Base-by-base conservation (phyloP, 2,797 vertebrate species). In the Amniataba percoides region DNA sequence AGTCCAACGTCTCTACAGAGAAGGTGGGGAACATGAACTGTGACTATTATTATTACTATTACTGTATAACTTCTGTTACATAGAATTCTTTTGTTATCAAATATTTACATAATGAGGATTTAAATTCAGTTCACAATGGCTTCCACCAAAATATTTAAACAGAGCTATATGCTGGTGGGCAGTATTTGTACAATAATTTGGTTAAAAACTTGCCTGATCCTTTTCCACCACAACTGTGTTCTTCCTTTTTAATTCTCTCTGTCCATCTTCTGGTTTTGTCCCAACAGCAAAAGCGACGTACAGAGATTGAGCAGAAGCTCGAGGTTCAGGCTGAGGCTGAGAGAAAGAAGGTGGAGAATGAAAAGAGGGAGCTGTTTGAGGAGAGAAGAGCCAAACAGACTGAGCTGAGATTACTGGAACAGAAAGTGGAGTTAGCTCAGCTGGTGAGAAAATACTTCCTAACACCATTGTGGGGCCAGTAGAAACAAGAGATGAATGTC, bases 381-480 rank as follows among this genome's bases (percentile, higher is more conserved):
- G 98, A 99, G 87, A 96, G 98, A 72, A 96, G 97, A 89, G 95
- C 97, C 89, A 99, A 99, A 92, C 98, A 99, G 93, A 98, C 98
- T 23, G 97, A 99, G 92, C 94, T 99, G 91, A 96, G 97, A 80
- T 96, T 99, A 63, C 93, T 99, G 83, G 98, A 99, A 73, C 98
- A 99, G 89, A 99, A 99, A 92, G 98, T 99, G 86, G 98, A 99
- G 92, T 96, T 99, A 81, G 98, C 98, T 81, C 98, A 99, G 88
- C 91, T 99, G 97, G 98, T 99, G 84, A 96, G 83, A 66, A 56
- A 15, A 34, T 18, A 7, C 14, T 21, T 14, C 0, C 31, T 7
- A 4, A 53, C 2, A n/a, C 7, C 16, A 0, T 36, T n/a, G 15
- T 10, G 1, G 21, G 45, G 12, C 18, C 2, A 2, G 52, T 48